A percentile compares a stretch with the other conserved stretches of the same genome.
Evolutionary conservation across 1,140 invertebrate genomes (phyloP).

Genomic region (Megalonaias nervosa): DNA sequence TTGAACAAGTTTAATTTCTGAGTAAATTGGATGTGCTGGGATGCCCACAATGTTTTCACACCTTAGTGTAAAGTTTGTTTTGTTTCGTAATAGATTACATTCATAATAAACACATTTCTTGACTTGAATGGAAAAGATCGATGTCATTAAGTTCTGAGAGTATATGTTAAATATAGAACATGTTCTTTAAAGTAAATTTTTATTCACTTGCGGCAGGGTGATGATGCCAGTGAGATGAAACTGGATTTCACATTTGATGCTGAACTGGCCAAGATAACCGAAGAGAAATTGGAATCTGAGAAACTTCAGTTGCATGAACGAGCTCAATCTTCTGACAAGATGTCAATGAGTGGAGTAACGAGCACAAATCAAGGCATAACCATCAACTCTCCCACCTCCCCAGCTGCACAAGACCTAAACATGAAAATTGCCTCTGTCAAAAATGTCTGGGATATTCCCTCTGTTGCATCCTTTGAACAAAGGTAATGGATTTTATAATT

Average conservation of each 20-base stretch:
- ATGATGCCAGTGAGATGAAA: slow-evolving; percentile 90
- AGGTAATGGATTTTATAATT: slow-evolving; percentile 62
- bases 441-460: slow-evolving; percentile 85
- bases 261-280: slow-evolving; percentile 77
- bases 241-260: slow-evolving; percentile 90
- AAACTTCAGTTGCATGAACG: slow-evolving; percentile 63
- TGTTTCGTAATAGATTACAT: too few relatives aligned
- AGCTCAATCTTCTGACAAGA: slow-evolving; percentile 66
- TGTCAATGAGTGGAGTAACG: slow-evolving; percentile 78
- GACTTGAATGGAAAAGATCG: background rate
- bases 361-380: slow-evolving; percentile 56
- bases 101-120: too few relatives aligned
- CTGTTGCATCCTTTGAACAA: slow-evolving; percentile 79
- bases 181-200: background rate
- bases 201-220: slow-evolving; percentile 74
- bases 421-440: slow-evolving; percentile 95
- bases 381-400: slow-evolving; percentile 77
- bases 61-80: background rate
- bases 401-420: slow-evolving; percentile 89
- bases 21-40: too few relatives aligned
- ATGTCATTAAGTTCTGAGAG: background rate
- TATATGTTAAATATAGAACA: too few relatives aligned
- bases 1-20: too few relatives aligned
- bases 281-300: slow-evolving; percentile 77
- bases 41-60: too few relatives aligned